phyloP scores from a whole-genome alignment of 2,888 invertebrate genomes.

The Eilema sororculum region DNA sequence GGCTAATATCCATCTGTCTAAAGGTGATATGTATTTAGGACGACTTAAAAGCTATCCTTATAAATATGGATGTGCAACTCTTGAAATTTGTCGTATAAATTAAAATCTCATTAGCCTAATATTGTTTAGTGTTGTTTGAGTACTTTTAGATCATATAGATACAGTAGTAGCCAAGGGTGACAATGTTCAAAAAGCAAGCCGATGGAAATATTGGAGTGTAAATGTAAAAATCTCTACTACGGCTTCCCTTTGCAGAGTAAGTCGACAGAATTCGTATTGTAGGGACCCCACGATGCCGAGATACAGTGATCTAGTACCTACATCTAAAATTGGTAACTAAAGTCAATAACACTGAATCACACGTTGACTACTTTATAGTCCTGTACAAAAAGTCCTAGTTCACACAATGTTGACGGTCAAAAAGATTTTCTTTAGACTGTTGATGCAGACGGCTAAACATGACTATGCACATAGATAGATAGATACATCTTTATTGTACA shows the following conservation, averaged over 20 bases:
- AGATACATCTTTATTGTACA: too few species aligned
- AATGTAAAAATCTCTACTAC: too few species aligned
- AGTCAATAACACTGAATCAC: background rate
- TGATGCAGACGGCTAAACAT: slow-evolving; percentile 61
- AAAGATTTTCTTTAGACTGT: slow-evolving; percentile 69
- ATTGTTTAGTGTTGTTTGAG: slow-evolving; percentile 20
- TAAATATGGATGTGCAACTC: slow-evolving; percentile 68
- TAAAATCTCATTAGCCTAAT: slow-evolving; percentile 57
- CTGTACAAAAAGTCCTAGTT: slow-evolving; percentile 56
- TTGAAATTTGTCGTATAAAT: slow-evolving; percentile 52
- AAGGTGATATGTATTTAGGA: slow-evolving; percentile 71
- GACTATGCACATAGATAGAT: slow-evolving; percentile 65
- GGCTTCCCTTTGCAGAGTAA: too few species aligned
- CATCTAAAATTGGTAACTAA: background rate
- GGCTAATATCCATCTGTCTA: slow-evolving; percentile 67
- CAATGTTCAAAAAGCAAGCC: too few species aligned
- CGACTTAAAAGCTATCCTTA: slow-evolving; percentile 67
- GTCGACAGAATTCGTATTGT: too few species aligned
- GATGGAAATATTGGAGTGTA: too few species aligned
- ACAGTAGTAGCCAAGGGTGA: too few species aligned
- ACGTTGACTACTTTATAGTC: background rate
- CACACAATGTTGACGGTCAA: slow-evolving; percentile 58
- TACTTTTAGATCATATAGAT: background rate
- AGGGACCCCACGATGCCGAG: too few species aligned
- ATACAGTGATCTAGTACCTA: too few species aligned